Percentiles rank a stretch among this genome's conserved stretches.
Conservation (phyloP, 2,888 invertebrate genomes). For the Hetaerina titia region DNA sequence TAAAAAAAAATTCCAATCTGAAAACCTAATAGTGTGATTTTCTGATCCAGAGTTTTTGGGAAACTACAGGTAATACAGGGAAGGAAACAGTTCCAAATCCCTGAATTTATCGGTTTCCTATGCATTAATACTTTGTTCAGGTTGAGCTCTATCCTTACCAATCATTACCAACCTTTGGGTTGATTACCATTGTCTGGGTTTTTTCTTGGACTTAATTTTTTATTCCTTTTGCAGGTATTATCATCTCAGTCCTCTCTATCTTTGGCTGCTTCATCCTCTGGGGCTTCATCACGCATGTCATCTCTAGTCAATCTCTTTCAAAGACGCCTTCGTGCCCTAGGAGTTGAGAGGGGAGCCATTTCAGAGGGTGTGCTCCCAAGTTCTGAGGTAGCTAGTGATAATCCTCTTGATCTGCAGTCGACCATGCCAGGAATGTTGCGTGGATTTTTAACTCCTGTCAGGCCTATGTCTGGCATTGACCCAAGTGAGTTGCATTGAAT, state of each 20-base stretch:
- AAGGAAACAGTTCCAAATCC: too few relatives aligned
- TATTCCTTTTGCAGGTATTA: neutral
- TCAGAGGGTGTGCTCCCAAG: conserved; percentile 20
- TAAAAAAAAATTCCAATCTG: too few relatives aligned
- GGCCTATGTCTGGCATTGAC: conserved; percentile 41
- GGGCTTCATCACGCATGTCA: conserved; percentile 31
- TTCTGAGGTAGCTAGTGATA: neutral
- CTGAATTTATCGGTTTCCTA: too few relatives aligned
- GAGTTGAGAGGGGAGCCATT: conserved; percentile 39
- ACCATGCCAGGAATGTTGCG: conserved; percentile 34
- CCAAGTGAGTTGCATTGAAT: neutral
- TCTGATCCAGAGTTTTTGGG: too few relatives aligned
- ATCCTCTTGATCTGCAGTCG: conserved; percentile 24
- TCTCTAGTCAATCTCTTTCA: conserved; percentile 63
- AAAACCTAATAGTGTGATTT: too few relatives aligned
- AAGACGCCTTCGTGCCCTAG: conserved; percentile 39
- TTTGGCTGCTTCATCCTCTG: conserved; percentile 21
- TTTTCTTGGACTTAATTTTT: neutral
- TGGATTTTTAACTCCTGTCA: conserved; percentile 50
- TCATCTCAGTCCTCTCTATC: conserved; percentile 21
- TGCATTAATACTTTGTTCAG: neutral
- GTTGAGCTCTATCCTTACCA: neutral
- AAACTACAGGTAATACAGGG: too few relatives aligned
- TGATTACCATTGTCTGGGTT: neutral
- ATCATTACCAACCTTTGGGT: neutral